These are phyloP conservation scores for Stramonita haemastoma DNA, from an alignment of 2,888 invertebrate species.

Conservation along the genomic window DNA sequence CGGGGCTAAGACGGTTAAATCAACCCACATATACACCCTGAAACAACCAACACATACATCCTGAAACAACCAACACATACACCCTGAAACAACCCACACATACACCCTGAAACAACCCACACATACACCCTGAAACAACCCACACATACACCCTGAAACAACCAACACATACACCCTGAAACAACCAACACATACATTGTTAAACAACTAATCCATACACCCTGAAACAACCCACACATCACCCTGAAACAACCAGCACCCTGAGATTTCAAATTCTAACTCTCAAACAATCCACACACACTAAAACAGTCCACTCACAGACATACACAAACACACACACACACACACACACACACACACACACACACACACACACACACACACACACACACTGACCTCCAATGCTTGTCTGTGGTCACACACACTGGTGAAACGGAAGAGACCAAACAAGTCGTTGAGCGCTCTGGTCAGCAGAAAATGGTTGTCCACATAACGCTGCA, in stretches of 20 bases:
- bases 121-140: background rate
- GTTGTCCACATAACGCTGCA: conserved; percentile 88
- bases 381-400: conserved; percentile 57
- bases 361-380: background rate
- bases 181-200: no score
- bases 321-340: background rate
- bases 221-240: background rate
- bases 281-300: no score
- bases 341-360: background rate
- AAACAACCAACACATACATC: no score
- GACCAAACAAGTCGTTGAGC: conserved; percentile 88
- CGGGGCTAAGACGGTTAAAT: no score
- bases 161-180: no score
- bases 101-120: conserved; percentile 75
- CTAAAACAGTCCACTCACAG: background rate
- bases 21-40: no score
- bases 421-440: conserved; percentile 81
- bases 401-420: conserved; percentile 63
- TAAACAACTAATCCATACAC: background rate
- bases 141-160: no score
- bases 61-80: no score
- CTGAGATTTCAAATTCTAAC: no score
- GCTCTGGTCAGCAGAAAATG: conserved; percentile 89
- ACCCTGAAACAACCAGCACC: no score
- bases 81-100: no score